These are phyloP conservation scores for Latrodectus geometricus DNA, from an alignment of 1,140 invertebrate species.

Conservation along the genomic window DNA sequence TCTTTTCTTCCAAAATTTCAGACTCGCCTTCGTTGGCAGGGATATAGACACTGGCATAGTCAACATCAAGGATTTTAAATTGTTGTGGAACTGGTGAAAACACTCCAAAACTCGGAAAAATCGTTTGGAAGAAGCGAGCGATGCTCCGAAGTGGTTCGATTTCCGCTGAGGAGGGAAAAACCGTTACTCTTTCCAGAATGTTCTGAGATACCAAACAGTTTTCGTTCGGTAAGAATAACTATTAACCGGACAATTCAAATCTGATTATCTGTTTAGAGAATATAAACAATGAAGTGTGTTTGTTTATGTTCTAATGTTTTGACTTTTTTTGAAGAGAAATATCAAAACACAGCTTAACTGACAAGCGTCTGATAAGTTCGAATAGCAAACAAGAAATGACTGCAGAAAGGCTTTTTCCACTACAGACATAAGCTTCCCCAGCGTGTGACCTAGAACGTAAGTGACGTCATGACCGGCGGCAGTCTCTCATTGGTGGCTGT, in stretches of 20 bases:
- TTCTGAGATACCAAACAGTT: not conserved
- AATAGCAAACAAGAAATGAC: slow-evolving; percentile 45
- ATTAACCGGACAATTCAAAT: no score
- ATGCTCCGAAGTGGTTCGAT: not conserved
- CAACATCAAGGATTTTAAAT: slow-evolving; percentile 25
- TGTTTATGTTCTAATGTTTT: slow-evolving; percentile 3
- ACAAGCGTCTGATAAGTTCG: not conserved
- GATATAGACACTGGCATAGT: slow-evolving; percentile 46
- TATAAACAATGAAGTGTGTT: not conserved
- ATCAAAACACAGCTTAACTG: not conserved
- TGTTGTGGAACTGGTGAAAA: not conserved
- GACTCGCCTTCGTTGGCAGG: not conserved
- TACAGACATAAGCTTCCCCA: slow-evolving; percentile 12
- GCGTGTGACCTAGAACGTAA: slow-evolving; percentile 57
- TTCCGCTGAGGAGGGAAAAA: not conserved
- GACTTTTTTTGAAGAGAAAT: not conserved
- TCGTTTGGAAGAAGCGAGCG: not conserved
- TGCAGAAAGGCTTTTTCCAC: not conserved
- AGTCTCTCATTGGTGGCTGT: slow-evolving; percentile 19
- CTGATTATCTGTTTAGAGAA: not conserved
- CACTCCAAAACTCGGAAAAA: not conserved
- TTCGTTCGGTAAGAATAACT: not conserved
- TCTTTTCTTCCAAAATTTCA: slow-evolving; percentile 62
- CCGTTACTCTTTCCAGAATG: slow-evolving; percentile 1
- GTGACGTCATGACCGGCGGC: slow-evolving; percentile 35